Conservation (phyloP, 2,797 vertebrate species). For the Rhabdophis nuchalis region DNA sequence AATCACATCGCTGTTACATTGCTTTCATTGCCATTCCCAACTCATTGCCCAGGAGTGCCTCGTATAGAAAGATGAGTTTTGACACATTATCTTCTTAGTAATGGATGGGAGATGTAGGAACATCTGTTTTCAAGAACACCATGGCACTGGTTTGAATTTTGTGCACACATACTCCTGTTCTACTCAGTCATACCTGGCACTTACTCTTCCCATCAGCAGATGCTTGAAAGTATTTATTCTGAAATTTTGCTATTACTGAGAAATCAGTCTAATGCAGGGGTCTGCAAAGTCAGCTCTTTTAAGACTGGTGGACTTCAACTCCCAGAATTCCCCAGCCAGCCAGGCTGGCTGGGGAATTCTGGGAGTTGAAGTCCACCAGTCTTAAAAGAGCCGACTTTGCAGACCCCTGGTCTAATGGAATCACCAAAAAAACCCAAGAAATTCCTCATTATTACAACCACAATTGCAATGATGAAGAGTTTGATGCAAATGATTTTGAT, state of each 20-base stretch:
- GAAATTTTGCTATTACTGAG: not conserved
- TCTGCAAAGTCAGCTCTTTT: too few relatives aligned
- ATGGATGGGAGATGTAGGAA: not conserved
- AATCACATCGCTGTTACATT: not conserved
- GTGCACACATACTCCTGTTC: not conserved
- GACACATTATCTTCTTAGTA: not conserved
- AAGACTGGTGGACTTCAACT: too few relatives aligned
- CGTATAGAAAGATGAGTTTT: not conserved
- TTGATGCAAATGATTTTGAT: not conserved
- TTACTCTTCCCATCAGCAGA: not conserved
- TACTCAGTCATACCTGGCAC: not conserved
- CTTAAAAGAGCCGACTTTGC: too few relatives aligned
- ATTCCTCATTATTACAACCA: not conserved
- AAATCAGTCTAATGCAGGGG: not conserved
- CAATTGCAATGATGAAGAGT: not conserved
- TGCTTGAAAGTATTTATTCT: not conserved
- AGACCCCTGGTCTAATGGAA: not conserved
- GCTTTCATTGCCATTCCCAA: not conserved
- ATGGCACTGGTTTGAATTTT: not conserved
- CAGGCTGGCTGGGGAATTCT: too few relatives aligned
- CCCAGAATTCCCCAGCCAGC: too few relatives aligned
- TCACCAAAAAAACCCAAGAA: not conserved
- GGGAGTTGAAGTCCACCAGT: too few relatives aligned
- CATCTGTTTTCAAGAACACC: not conserved
- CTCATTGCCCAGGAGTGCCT: not conserved